These are phyloP conservation scores for Aplodontia rufa DNA, from an alignment of 2,113 vertebrate genomes.

Conservation along the genomic window DNA sequence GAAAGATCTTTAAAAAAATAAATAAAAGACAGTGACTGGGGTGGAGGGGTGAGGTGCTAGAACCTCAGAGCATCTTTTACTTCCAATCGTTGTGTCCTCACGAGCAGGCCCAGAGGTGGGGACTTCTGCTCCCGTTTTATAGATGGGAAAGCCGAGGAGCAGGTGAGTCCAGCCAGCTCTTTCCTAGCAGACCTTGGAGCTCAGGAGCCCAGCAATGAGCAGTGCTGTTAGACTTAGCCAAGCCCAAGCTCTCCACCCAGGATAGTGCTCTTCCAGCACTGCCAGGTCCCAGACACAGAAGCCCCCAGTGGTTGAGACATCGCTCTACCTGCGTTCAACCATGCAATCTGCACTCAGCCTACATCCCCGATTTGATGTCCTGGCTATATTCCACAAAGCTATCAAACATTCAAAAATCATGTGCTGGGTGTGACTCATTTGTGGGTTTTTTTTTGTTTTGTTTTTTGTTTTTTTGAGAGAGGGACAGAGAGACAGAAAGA, in stretches of 20 bases:
- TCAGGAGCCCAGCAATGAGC: background rate
- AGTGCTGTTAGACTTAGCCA: background rate
- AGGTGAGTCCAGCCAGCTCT: background rate
- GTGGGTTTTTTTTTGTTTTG: too few relatives aligned
- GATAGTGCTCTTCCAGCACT: background rate
- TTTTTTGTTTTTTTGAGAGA: too few relatives aligned
- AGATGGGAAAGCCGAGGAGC: background rate
- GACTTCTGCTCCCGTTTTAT: background rate
- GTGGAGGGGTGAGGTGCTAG: too few relatives aligned
- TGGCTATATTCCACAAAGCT: background rate
- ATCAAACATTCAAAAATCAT: background rate
- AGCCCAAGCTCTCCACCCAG: background rate
- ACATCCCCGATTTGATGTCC: background rate
- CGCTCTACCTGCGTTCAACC: background rate
- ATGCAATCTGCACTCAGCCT: fast-evolving
- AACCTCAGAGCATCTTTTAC: background rate
- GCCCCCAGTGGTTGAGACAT: fast-evolving
- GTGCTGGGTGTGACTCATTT: background rate
- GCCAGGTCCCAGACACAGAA: background rate
- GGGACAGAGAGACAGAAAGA: too few relatives aligned
- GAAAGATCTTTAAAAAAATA: too few relatives aligned
- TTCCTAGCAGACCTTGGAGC: background rate
- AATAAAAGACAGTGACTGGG: background rate
- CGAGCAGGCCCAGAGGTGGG: background rate
- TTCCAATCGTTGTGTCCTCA: too few relatives aligned